Base-by-base conservation (phyloP, 2,888 invertebrate genomes). In the Kryphioiulus occultus region DNA sequence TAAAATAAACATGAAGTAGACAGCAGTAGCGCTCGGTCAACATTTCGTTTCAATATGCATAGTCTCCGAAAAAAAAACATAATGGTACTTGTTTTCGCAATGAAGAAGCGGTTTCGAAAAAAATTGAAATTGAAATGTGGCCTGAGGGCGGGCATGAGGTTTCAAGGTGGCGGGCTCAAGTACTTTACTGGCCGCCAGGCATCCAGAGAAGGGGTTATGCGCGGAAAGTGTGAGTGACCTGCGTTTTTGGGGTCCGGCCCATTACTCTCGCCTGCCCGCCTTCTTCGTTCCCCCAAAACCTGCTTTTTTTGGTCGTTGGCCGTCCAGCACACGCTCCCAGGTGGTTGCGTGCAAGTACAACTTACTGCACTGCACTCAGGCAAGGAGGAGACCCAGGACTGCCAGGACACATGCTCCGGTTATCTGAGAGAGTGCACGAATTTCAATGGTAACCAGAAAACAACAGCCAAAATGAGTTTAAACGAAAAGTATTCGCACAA, bases 401-500 rank as follows among this genome's bases (percentile, higher is more conserved):
- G n/a, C 35, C 35, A 7, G 59, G 59, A 59, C 59, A 22, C 22
- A 19, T 7, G n/a, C 59, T n/a, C 59, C n/a, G n/a, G 59, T 22
- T 19, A 59, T 0, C 19, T 59, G 59, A 3, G 5, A n/a, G 22
- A 59, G 59, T 19, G 1, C 59, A 59, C 59, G n/a, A 59, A 59
- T n/a, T n/a, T 19, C 0, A 59, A 19, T 59, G n/a, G 59, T 59
- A n/a, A 4, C 19, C 59, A 5, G 5, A 59, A 17, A n/a, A 19
- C 59, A 59, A 17, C 53, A 5, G 3, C 19, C n/a, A 84, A 84
- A 84, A 84, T 84, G 84, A 84, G 84, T 10, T 10, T 84, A 26
- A 39, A 35, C 35, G 84, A 84, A 84, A 84, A 84, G n/a, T 84
- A 84, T 30, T 84, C 84, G 39, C 84, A 84, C 84, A 84, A 84